phyloP scores from a whole-genome alignment of 2,797 vertebrate species.

The Melanotaenia maccullochi region DNA sequence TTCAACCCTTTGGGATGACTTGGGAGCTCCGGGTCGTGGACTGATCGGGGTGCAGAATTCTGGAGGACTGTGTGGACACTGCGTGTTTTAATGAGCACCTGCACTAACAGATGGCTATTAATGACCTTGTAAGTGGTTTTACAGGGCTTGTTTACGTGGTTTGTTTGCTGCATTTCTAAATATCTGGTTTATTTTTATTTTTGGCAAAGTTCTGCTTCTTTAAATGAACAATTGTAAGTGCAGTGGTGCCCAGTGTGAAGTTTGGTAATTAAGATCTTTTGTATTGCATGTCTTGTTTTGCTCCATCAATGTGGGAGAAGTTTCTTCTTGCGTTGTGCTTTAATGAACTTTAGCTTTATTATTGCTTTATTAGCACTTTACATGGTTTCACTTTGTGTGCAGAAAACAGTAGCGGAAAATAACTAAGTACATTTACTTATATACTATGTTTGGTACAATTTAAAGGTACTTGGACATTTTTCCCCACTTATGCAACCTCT shows the following conservation, averaged over 20 bases:
- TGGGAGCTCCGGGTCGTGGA: conserved; percentile 2
- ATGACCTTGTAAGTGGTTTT: conserved; percentile 8
- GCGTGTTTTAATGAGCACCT: conserved; percentile 42
- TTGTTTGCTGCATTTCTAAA: conserved; percentile 27
- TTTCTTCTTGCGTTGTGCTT: conserved; percentile 5
- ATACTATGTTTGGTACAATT: conserved; percentile 7
- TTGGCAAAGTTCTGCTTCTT: conserved; percentile 14
- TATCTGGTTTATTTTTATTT: background rate
- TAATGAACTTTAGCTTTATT: conserved; percentile 39
- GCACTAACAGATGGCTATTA: conserved; percentile 19
- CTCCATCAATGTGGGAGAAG: background rate
- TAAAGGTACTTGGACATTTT: conserved; percentile 16
- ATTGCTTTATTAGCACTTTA: conserved; percentile 53
- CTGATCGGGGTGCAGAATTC: conserved; percentile 5
- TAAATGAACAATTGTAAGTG: conserved; percentile 19
- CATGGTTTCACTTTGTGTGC: conserved; percentile 34
- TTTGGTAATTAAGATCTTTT: conserved; percentile 2
- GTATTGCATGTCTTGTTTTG: background rate
- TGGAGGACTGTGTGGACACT: conserved; percentile 41
- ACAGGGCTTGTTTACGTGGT: conserved; percentile 14
- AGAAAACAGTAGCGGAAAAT: conserved; percentile 29
- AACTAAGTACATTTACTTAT: conserved; percentile 6
- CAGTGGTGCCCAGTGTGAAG: conserved; percentile 20
- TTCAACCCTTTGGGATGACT: conserved; percentile 8
- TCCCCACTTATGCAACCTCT: conserved; percentile 11